Percentiles rank a stretch among this genome's conserved stretches.
Conservation (phyloP, 2,888 invertebrate species). For the Drosophila flavopinicola region DNA sequence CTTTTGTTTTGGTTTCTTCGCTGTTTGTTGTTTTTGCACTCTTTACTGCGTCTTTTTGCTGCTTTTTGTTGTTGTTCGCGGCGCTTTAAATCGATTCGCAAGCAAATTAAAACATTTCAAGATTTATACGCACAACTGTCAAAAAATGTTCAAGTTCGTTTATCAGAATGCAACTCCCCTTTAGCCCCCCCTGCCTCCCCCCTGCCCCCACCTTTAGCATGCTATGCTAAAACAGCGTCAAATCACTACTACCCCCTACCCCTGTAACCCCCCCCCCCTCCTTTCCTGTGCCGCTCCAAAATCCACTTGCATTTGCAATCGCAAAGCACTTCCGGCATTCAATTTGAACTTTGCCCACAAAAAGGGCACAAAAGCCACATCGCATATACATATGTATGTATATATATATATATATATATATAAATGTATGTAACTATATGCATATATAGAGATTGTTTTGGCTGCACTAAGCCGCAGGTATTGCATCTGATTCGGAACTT, state of each 20-base stretch:
- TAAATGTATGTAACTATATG: background rate
- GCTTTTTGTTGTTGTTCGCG: conserved; percentile 14
- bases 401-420: conserved; percentile 7
- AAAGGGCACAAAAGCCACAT: conserved; percentile 44
- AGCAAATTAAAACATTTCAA: conserved; percentile 84
- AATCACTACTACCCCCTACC: background rate
- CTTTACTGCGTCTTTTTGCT: conserved; percentile 3
- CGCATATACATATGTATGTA: conserved; percentile 3
- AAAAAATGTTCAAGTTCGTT: conserved; percentile 76
- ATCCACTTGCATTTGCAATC: conserved; percentile 49
- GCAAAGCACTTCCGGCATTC: conserved; percentile 73
- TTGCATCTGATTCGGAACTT: conserved; percentile 52
- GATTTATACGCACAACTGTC: conserved; percentile 83
- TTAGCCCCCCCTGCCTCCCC: background rate
- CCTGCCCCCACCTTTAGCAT: conserved; percentile 1
- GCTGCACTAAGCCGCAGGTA: conserved; percentile 56
- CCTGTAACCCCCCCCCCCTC: background rate
- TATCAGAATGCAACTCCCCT: conserved; percentile 47
- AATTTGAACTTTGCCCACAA: conserved; percentile 60
- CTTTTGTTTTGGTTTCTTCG: conserved; percentile 31
- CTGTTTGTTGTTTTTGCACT: background rate
- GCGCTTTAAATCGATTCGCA: conserved; percentile 82
- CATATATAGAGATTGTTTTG: conserved; percentile 25
- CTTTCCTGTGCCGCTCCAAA: background rate
- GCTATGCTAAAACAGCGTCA: background rate